Evolutionary conservation across 35 echinoderm and acorn worm genomes (phyloP), one percentile per base, ranked within the genome.

Genomic region (Lytechinus variegatus): DNA sequence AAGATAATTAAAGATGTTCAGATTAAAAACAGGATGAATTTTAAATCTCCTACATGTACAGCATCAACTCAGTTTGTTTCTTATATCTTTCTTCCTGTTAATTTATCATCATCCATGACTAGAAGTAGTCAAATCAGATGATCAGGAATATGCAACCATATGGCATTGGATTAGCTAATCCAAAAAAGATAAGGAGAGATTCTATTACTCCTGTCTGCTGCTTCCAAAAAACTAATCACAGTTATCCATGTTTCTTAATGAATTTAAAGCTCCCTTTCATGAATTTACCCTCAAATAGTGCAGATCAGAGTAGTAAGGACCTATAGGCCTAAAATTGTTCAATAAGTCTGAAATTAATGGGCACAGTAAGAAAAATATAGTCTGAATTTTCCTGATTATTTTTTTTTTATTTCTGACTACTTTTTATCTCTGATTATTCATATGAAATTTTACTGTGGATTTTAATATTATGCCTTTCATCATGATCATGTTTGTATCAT

Each of bases 81-180:
- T 24, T 16, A 79, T 79, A 16, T 79, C 3, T 79, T 79, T 79
- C 16, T 21, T 16, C 16, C 16, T 16, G 13, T 21, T 71, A 71
- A 13, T 9, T 71, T 13, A 14, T 71, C 19, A 71, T 21, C 61
- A 24, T 24, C n/a, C 66, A 79, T 0, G 8, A 79, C n/a, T 79
- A 8, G 4, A n/a, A 24, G 3, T 79, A 79, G n/a, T 79, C 66
- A 79, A 44, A 79, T 79, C 19, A 24, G 5, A 24, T 5, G 8
- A 79, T 79, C 66, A 79, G 4, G 13, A 79, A 79, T 79, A 79
- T 24, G 1, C 6, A 24, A 79, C 66, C 14, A 79, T 4, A 24
- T 79, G 66, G n/a, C 66, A n/a, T 24, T 79, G 66, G n/a, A 79
- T 79, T 79, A 79, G 66, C n/a, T 79, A 79, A 79, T 79, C 66